Evolutionary conservation across 2,888 invertebrate genomes (phyloP), one percentile per base, ranked within the genome.

Genomic region (Erannis defoliaria): DNA sequence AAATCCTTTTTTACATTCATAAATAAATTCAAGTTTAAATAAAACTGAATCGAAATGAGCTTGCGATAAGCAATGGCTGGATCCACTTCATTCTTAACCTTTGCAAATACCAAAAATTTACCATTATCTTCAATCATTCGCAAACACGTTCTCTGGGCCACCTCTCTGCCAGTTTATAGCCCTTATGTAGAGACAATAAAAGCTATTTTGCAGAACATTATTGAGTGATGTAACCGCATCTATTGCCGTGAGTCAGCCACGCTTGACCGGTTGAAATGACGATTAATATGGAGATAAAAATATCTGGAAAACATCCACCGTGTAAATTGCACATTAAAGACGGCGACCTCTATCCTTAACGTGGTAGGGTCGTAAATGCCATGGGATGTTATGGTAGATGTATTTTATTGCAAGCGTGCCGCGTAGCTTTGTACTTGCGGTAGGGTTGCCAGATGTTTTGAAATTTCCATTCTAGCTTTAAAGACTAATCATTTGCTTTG

Each of bases 231-330:
- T 66, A 67, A 70, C 49, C 53, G 45, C 35, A 26, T 26, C 51
- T 61, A 60, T 62, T 42, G 38, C 50, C 58, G 63, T 80, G 77
- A 78, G 54, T 75, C 71, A 74, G 66, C 46, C 68, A 58, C 66
- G 70, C 72, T 69, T 75, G 78, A 78, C 76, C 76, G 74, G 73
- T 74, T 70, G 68, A 68, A 70, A 64, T 66, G 68, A 70, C 76
- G 72, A 76, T 76, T 73, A 72, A 73, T 71, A 68, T 59, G 61
- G 70, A 76, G 74, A 75, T 80, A 78, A 76, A 78, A 77, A 76
- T 79, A 76, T 74, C 72, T 72, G 51, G 55, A 67, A 68, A 68
- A 71, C 67, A 67, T 69, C 73, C 70, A 74, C 74, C 68, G 76
- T 77, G 75, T 70, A 68, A 71, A 71, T 68, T 59, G 60, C 66